Evolutionary conservation across 2,888 invertebrate species (phyloP).

Genomic region (Synanthedon andrenaeformis): DNA sequence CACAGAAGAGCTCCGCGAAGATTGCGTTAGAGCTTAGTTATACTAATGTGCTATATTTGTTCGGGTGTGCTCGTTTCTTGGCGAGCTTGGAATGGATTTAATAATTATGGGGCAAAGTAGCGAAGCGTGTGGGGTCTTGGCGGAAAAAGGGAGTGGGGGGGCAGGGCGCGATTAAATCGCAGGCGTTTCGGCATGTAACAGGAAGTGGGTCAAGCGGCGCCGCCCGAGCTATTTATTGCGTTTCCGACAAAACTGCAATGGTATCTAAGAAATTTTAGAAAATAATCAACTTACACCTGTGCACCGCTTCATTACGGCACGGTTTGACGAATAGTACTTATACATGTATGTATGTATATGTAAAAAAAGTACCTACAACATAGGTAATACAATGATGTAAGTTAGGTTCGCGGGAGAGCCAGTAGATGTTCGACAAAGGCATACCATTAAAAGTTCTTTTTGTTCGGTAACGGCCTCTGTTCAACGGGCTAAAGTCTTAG

Average conservation of each 20-base stretch:
- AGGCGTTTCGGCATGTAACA: constrained; percentile 65
- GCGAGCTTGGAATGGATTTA: constrained; percentile 52
- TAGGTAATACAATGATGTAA: constrained; percentile 1
- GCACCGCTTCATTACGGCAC: not conserved
- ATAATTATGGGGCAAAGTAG: constrained; percentile 62
- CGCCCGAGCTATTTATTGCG: constrained; percentile 63
- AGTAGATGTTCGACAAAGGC: not conserved
- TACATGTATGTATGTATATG: not conserved
- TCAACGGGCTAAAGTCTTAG: constrained; percentile 57
- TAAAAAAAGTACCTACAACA: not conserved
- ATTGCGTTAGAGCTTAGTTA: too few species aligned
- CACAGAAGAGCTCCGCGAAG: not conserved
- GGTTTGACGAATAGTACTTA: not conserved
- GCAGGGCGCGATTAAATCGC: constrained; percentile 63
- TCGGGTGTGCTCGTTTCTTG: constrained; percentile 44
- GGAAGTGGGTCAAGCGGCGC: constrained; percentile 67
- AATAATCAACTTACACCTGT: constrained; percentile 12
- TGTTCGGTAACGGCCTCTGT: constrained; percentile 47
- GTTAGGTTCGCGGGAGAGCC: constrained; percentile 14
- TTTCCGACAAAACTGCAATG: constrained; percentile 60
- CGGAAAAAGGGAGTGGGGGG: constrained; percentile 49
- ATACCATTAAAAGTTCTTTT: constrained; percentile 61
- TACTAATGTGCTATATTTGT: constrained; percentile 12
- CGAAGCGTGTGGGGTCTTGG: constrained; percentile 54
- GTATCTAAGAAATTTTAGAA: constrained; percentile 30